Evolutionary conservation across 2,113 vertebrate genomes (phyloP), one percentile per base, ranked within the genome.

Genomic region (Lepus americanus): DNA sequence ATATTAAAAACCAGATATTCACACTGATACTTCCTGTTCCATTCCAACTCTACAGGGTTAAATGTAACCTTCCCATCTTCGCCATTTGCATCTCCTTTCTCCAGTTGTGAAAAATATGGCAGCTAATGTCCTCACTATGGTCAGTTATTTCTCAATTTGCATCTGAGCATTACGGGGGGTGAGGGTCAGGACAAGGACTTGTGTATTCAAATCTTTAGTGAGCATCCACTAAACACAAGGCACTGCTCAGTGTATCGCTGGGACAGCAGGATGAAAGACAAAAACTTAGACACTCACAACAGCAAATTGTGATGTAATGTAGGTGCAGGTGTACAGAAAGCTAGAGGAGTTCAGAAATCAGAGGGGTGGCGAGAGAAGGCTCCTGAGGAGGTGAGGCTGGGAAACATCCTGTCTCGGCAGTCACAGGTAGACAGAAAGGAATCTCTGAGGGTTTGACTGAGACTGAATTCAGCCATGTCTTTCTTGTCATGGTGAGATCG

Each of bases 401-500:
- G 25, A 73, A 69, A 6, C 0, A 0, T 63, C 17, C 84, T 64
- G 6, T 80, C 33, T 31, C 2, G 4, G 49, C 23, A 27, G 14
- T 44, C 29, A 5, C 14, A 12, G 11, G 1, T 16, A 39, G 66
- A 36, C 27, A 49, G 82, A 59, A 51, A n/a, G 73, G 81, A 66
- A 29, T 12, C 36, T 11, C 9, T 16, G 31, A 64, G 36, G 36
- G 16, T 11, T 53, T 76, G 51, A 27, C 61, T 9, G 3, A 29
- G 55, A 73, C 44, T 88, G 80, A 80, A 81, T 29, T 27, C 89
- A 29, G 9, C 53, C 9, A 0, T 73, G 16, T 90, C 64, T 95
- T 95, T 6, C 55, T 59, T 19, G 8, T 96, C 23, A n/a, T 87
- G 96, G 96, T 83, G 84, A 99, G 99, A 98, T 99, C 64, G 99